Evolutionary conservation across 1,140 invertebrate genomes (phyloP).

Genomic region (Drosophila ambigua): DNA sequence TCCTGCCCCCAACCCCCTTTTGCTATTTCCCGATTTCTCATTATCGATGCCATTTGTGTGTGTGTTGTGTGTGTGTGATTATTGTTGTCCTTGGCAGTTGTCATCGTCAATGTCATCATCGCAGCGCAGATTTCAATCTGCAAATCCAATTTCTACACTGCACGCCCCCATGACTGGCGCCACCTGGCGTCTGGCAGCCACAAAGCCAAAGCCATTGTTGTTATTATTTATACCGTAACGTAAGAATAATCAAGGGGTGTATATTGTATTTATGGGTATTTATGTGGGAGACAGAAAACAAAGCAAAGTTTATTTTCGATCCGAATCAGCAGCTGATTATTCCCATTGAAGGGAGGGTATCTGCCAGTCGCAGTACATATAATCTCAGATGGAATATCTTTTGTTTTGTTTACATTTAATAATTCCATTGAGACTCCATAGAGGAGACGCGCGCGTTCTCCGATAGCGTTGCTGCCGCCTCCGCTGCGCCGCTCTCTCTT

Average conservation of each 20-base stretch:
- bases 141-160: constrained; percentile 3
- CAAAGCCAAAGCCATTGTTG: neutral
- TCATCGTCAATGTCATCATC: neutral
- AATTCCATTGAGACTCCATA: constrained; percentile 7
- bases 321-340: too few relatives aligned
- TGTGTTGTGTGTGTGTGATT: constrained; percentile 12
- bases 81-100: constrained; percentile 23
- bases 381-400: neutral
- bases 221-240: neutral
- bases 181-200: constrained; percentile 6
- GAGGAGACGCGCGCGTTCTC: neutral
- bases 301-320: too few relatives aligned
- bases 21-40: constrained; percentile 41
- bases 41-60: constrained; percentile 49
- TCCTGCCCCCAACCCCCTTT: neutral
- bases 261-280: too few relatives aligned
- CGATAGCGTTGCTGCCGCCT: neutral
- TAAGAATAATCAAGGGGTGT: too few relatives aligned
- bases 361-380: too few relatives aligned
- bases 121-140: constrained; percentile 6
- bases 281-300: too few relatives aligned
- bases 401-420: constrained; percentile 22
- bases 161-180: neutral
- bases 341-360: too few relatives aligned
- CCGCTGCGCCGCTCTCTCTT: constrained; percentile 28